These are phyloP conservation scores for Periophthalmus modestus DNA, from an alignment of 2,113 vertebrate genomes.

Conservation along the genomic window DNA sequence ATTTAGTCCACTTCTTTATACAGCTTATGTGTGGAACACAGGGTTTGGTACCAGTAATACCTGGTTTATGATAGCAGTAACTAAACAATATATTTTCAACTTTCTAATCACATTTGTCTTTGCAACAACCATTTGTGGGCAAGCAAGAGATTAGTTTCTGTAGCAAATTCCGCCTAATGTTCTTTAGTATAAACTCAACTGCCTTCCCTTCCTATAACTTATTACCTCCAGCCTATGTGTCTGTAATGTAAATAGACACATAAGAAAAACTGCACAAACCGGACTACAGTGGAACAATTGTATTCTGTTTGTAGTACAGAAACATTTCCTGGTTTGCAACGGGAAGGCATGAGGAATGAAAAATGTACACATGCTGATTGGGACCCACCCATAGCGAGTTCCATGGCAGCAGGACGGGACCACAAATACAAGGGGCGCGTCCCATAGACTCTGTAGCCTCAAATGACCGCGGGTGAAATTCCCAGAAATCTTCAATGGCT, in stretches of 20 bases:
- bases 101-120: neutral
- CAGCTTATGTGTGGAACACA: too few species aligned
- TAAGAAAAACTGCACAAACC: slow-evolving; percentile 3
- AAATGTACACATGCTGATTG: slow-evolving; percentile 26
- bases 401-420: slow-evolving; percentile 39
- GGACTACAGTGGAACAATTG: slow-evolving; percentile 11
- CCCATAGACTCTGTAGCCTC: slow-evolving; percentile 38
- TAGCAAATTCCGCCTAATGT: neutral
- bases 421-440: slow-evolving; percentile 59
- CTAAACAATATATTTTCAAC: too few species aligned
- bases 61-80: too few species aligned
- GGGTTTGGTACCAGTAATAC: too few species aligned
- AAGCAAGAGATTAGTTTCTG: neutral
- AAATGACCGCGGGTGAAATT: slow-evolving; percentile 35
- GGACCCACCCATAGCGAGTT: slow-evolving; percentile 48
- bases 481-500: slow-evolving; percentile 39
- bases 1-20: too few species aligned
- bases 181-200: slow-evolving; percentile 7
- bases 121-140: neutral
- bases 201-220: slow-evolving; percentile 15
- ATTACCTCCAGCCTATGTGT: slow-evolving; percentile 5
- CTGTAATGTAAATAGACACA: neutral
- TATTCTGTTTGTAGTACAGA: slow-evolving; percentile 3
- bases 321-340: slow-evolving; percentile 21
- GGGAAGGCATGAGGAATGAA: slow-evolving; percentile 25